phyloP scores from a whole-genome alignment of 2,113 vertebrate genomes.

The Lichenostomus cassidix region DNA sequence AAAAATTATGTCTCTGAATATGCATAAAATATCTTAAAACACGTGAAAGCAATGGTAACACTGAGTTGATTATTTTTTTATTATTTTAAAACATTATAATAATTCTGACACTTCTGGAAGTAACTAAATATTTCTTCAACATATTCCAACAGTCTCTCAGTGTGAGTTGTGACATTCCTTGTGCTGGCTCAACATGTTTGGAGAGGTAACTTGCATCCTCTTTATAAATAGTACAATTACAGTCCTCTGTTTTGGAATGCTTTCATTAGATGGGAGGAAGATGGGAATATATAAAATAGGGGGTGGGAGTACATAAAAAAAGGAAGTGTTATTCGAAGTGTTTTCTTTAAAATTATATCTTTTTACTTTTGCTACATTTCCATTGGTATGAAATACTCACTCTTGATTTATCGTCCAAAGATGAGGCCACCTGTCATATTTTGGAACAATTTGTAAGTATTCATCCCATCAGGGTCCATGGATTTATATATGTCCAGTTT shows the following conservation, averaged over 20 bases:
- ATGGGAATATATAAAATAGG: background rate
- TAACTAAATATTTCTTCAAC: background rate
- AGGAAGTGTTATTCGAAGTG: accelerated
- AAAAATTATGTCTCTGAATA: background rate
- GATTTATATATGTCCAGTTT: background rate
- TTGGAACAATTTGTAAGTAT: background rate
- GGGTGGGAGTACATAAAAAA: background rate
- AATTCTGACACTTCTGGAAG: background rate
- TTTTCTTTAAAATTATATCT: background rate
- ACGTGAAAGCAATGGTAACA: background rate
- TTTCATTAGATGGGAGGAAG: background rate
- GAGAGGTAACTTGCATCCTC: background rate
- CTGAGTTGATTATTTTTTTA: background rate
- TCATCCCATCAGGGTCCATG: background rate
- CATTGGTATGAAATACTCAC: background rate
- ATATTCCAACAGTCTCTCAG: background rate
- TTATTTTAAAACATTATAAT: background rate
- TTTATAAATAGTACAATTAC: background rate
- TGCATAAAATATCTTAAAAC: background rate
- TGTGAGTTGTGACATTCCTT: background rate
- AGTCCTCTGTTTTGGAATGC: background rate
- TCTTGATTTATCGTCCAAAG: background rate
- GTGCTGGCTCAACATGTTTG: background rate
- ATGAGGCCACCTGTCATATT: background rate
- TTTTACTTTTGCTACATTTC: background rate